Conservation (phyloP, 2,113 vertebrate genomes). For the Ailurus styani region DNA sequence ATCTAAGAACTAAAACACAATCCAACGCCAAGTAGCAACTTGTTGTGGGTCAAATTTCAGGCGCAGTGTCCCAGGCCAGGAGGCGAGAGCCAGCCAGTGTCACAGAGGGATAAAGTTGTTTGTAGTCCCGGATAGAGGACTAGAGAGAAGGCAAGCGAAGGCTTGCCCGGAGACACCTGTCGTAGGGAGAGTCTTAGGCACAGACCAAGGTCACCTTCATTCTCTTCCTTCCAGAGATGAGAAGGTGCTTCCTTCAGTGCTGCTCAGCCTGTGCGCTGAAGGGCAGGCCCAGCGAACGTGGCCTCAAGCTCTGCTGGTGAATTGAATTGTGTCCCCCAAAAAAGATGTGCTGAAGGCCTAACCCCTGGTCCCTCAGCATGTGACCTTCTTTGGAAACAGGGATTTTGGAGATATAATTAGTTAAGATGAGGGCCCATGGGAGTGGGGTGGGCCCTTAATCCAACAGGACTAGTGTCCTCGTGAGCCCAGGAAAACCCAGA, state of each 20-base stretch:
- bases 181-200: background rate
- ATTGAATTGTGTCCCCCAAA: background rate
- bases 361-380: background rate
- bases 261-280: background rate
- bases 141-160: background rate
- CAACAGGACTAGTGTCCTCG: background rate
- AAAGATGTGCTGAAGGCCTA: background rate
- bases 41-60: background rate
- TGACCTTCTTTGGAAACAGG: background rate
- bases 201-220: background rate
- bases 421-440: background rate
- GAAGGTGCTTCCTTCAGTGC: background rate
- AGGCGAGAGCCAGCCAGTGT: background rate
- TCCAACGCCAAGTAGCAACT: background rate
- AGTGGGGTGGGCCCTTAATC: background rate
- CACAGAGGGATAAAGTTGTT: background rate
- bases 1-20: background rate
- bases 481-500: background rate
- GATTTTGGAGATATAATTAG: background rate
- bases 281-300: background rate
- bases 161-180: background rate
- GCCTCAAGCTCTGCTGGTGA: background rate
- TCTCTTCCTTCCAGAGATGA: background rate
- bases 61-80: background rate
- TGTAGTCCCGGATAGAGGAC: no score